Evolutionary conservation across 1,140 invertebrate genomes (phyloP).

Genomic region (Magallana ariakensis): DNA sequence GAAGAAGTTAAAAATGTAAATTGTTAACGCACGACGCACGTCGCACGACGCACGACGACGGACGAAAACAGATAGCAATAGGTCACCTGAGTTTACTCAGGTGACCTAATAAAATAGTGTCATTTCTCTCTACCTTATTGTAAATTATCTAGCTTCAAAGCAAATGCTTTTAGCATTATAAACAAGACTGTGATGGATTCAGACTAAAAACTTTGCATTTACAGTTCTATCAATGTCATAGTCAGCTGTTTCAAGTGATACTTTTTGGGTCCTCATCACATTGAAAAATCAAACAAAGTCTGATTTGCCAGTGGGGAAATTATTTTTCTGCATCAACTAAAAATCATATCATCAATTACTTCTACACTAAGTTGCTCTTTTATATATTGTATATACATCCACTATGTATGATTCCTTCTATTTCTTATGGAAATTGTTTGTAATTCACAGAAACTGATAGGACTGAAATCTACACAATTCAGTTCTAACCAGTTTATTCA

Average conservation of each 20-base stretch:
- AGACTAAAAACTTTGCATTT: background rate
- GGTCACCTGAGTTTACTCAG: too few species aligned
- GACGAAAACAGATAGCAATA: too few species aligned
- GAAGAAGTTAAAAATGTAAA: too few species aligned
- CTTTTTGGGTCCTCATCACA: background rate
- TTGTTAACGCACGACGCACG: too few species aligned
- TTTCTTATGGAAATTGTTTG: background rate
- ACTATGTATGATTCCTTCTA: background rate
- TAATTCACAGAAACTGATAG: background rate
- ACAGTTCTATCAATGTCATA: background rate
- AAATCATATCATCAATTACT: too few species aligned
- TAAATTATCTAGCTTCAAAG: too few species aligned
- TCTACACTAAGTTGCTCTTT: too few species aligned
- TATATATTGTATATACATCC: background rate
- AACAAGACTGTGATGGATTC: slow-evolving; percentile 2
- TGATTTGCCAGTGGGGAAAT: background rate
- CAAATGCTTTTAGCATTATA: too few species aligned
- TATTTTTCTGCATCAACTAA: background rate
- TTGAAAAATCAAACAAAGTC: background rate
- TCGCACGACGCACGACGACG: too few species aligned
- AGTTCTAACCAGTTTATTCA: too few species aligned
- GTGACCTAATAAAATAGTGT: too few species aligned
- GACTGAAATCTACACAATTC: background rate
- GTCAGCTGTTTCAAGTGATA: background rate
- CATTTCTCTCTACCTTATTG: too few species aligned